These are phyloP conservation scores for Gadopsis bispinosus DNA, from an alignment of 2,797 vertebrate genomes.

Conservation along the genomic window DNA sequence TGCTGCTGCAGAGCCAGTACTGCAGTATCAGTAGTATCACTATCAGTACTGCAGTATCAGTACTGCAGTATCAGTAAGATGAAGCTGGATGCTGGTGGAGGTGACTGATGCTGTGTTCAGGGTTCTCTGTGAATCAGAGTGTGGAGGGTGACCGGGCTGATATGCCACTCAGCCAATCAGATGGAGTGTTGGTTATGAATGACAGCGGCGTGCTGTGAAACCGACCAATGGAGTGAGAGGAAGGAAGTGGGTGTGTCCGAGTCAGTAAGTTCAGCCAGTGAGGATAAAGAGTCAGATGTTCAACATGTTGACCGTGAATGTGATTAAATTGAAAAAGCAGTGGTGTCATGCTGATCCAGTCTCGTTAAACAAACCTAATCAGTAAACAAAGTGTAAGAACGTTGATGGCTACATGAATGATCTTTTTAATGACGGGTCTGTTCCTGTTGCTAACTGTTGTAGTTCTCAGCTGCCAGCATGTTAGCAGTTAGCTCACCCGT, in stretches of 20 bases:
- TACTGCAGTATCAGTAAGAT: background rate
- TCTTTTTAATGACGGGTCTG: no score
- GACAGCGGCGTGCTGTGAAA: conserved; percentile 39
- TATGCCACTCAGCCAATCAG: conserved; percentile 24
- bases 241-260: conserved; percentile 21
- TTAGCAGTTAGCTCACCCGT: no score
- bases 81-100: background rate
- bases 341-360: no score
- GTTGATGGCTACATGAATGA: no score
- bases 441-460: no score
- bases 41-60: background rate
- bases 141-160: background rate
- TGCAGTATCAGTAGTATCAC: no score
- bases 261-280: conserved; percentile 48
- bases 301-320: background rate
- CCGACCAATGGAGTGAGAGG: conserved; percentile 53
- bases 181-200: conserved; percentile 45
- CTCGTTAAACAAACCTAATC: no score
- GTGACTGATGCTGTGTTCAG: conserved; percentile 7
- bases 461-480: no score
- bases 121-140: background rate
- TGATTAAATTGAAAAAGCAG: no score
- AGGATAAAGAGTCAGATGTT: background rate
- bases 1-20: background rate
- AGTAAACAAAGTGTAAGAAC: no score